Evolutionary conservation across 1,140 invertebrate species (phyloP), one percentile per base, ranked within the genome.

Genomic region (Theocolax elegans): DNA sequence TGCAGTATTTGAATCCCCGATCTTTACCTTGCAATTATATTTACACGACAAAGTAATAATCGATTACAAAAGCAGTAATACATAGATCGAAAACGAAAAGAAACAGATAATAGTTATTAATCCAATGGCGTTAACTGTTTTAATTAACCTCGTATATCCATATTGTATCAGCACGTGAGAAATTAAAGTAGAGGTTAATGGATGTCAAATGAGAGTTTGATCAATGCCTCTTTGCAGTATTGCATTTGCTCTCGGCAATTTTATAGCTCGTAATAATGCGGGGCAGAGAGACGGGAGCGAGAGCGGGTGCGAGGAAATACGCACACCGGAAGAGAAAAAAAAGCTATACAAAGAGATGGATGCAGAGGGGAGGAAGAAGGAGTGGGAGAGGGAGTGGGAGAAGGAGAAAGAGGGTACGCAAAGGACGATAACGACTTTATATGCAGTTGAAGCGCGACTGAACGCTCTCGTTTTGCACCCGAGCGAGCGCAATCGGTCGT

Each of bases 401-500:
- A 21, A 17, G n/a, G 15, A 44, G 15, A 15, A 0, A 13, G 29
- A 38, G 38, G 48, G n/a, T n/a, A n/a, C n/a, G n/a, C n/a, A n/a
- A 40, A 13, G 10, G 48, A 54, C 3, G 38, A 65, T 53, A 42
- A 53, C 63, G 63, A 54, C 21, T 65, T 54, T 64, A 51, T 53
- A 27, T 40, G 48, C 48, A 64, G 13, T 64, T 53, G 31, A 63
- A 38, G 59, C 42, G 25, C n/a, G 25, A 9, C 29, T 35, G 17
- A 44, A 44, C 13, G 51, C 53, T 42, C 23, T 42, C 21, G 56
- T 42, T 44, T 31, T 6, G 60, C 42, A 21, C 10, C 13, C 29
- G 31, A 40, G 62, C 27, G 19, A 15, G 62, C 29, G 71, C 51
- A 75, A 78, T 78, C 73, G 75, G 73, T 72, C 72, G 51, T 56